Evolutionary conservation across 2,888 invertebrate genomes (phyloP), one percentile per base, ranked within the genome.

Genomic region (Cetonia aurata): DNA sequence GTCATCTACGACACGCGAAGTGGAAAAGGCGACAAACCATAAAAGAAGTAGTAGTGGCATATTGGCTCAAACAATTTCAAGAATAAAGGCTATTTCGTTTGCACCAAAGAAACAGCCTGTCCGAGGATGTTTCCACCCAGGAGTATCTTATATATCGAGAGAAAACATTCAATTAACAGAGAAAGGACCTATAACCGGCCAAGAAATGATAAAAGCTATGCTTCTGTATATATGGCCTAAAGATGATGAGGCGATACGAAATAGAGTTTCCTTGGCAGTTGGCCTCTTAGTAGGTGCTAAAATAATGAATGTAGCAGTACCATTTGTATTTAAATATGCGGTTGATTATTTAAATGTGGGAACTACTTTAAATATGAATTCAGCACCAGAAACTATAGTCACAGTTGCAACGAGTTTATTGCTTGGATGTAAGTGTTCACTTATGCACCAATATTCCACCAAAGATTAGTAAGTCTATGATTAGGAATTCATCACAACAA

Each of bases 151-250:
- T 41, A 80, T 85, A 70, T 84, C 86, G 33, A 81, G 85, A 72
- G 86, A 92, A 73, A 87, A 89, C 80, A 80, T 91, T 77, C 88
- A 86, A 41, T 80, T 86, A 17, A 87, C 89, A 80, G 85, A 87
- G 50, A 86, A 86, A 79, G 73, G 83, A 69, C 86, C 89, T 60
- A 89, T 95, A 72, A 88, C 92, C 8, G 89, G 92, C 74, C 79
- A 86, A 78, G 91, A 96, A 80, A 97, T 98, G 93, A 81, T 97
- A 33, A 89, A 88, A 75, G 93, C 93, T 62, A 97, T 99, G 96
- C 83, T 95, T 83, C 89, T 89, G 62, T 96, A 98, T 86, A 93
- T 99, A 70, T 99, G 99, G 99, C 99, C 99, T 31, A 93, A 95
- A 88, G 94, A 95, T 82, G 93, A 96, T 80, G 85, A 87, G 71